Percentiles rank a stretch among this genome's conserved stretches.
These are phyloP conservation scores for Gryon sp. DNA, from an alignment of 1,140 invertebrate species.

Conservation along the genomic window DNA sequence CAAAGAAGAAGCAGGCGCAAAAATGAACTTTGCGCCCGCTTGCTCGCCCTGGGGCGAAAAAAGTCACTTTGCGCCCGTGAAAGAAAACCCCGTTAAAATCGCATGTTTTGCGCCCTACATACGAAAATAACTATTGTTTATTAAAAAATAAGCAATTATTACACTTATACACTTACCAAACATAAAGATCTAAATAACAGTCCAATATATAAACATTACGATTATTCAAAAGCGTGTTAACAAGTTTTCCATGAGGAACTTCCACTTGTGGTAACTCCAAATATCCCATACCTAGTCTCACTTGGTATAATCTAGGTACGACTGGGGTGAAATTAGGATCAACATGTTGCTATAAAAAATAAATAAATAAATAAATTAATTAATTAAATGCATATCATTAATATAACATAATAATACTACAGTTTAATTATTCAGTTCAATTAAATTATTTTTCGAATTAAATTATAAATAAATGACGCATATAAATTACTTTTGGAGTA, in stretches of 20 bases:
- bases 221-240: constrained; percentile 89
- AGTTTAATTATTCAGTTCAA: too few species aligned
- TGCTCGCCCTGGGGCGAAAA: too few species aligned
- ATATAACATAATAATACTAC: too few species aligned
- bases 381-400: neutral
- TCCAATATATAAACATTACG: constrained; percentile 99
- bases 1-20: too few species aligned
- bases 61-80: too few species aligned
- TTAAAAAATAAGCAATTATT: constrained; percentile 9
- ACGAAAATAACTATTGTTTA: too few species aligned
- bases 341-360: constrained; percentile 86
- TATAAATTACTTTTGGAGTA: constrained; percentile 45
- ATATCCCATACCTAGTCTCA: constrained; percentile 98
- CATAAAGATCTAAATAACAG: constrained; percentile 97
- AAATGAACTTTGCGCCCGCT: too few species aligned
- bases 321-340: constrained; percentile 87
- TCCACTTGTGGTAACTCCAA: constrained; percentile 98
- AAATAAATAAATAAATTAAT: constrained; percentile 18
- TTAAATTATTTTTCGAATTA: too few species aligned
- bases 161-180: constrained; percentile 89
- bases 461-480: too few species aligned
- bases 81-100: too few species aligned
- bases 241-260: constrained; percentile 87
- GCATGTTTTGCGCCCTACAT: too few species aligned
- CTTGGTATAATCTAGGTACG: constrained; percentile 93